Evolutionary conservation across 1,140 invertebrate species (phyloP).

Genomic region (Drosophila triauraria): DNA sequence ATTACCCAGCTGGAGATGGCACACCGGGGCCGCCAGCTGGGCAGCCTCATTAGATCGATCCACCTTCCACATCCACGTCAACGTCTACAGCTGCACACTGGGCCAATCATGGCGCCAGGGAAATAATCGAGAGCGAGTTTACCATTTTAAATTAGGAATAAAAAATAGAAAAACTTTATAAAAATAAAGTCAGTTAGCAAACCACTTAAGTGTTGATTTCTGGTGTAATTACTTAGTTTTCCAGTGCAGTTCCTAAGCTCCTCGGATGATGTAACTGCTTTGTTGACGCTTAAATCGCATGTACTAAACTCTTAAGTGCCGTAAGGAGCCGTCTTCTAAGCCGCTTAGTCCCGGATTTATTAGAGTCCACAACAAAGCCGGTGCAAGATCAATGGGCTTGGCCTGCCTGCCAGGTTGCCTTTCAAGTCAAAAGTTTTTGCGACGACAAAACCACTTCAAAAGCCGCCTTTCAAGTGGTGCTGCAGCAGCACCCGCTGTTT

Average conservation of each 20-base stretch:
- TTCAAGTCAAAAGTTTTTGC: conserved; percentile 58
- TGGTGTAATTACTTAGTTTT: background rate
- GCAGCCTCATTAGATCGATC: conserved; percentile 73
- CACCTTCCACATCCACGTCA: conserved; percentile 7
- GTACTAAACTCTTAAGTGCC: conserved; percentile 58
- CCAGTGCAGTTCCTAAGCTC: conserved; percentile 14
- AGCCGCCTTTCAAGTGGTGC: conserved; percentile 64
- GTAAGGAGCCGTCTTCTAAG: conserved; percentile 45
- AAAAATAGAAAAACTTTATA: background rate
- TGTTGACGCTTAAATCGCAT: conserved; percentile 44
- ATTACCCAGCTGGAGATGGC: conserved; percentile 73
- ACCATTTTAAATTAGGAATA: background rate
- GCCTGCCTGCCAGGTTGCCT: conserved; percentile 34
- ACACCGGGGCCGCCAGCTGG: conserved; percentile 31
- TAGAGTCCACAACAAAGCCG: conserved; percentile 65
- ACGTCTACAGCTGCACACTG: background rate
- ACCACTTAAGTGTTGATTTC: background rate
- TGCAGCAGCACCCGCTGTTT: conserved; percentile 52
- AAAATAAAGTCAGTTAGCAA: background rate
- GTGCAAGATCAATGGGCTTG: conserved; percentile 75
- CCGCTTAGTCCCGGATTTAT: conserved; percentile 58
- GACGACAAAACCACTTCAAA: conserved; percentile 69
- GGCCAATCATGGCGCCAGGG: background rate
- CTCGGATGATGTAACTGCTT: background rate
- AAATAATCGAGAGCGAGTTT: background rate